Conservation (phyloP, 1,140 invertebrate species). For the Myzus persicae region DNA sequence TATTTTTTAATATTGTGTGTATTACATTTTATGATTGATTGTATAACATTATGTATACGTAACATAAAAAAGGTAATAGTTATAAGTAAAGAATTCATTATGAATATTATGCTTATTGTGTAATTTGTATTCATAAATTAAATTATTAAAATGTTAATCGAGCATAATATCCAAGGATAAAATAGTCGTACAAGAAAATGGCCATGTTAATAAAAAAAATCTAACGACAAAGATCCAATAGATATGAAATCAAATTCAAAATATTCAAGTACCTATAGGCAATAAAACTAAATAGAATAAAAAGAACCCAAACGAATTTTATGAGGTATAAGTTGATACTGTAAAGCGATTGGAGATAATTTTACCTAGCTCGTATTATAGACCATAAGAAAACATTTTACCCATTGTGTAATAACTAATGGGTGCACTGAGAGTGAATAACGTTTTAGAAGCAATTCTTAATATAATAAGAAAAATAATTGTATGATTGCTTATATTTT, state of each 20-base stretch:
- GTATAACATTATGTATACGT: neutral
- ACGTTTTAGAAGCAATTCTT: too few relatives aligned
- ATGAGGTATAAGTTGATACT: neutral
- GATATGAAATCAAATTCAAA: neutral
- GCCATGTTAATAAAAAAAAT: neutral
- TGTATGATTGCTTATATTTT: too few relatives aligned
- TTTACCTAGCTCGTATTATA: neutral
- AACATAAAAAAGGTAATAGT: neutral
- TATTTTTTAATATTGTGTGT: neutral
- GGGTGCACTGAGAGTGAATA: neutral
- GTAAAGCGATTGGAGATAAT: neutral
- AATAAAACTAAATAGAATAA: neutral
- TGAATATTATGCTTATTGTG: neutral
- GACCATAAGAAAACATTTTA: neutral
- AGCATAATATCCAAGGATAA: neutral
- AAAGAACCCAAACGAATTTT: neutral
- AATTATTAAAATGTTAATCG: neutral
- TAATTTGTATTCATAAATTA: conserved; percentile 2
- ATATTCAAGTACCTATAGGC: neutral
- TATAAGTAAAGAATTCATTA: neutral
- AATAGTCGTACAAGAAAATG: neutral
- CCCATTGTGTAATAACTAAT: neutral
- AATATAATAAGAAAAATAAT: too few relatives aligned
- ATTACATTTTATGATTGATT: neutral
- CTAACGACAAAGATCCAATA: neutral